Evolutionary conservation across 2,888 invertebrate genomes (phyloP), one percentile per base, ranked within the genome.

Genomic region (Ectropis crepuscularia): DNA sequence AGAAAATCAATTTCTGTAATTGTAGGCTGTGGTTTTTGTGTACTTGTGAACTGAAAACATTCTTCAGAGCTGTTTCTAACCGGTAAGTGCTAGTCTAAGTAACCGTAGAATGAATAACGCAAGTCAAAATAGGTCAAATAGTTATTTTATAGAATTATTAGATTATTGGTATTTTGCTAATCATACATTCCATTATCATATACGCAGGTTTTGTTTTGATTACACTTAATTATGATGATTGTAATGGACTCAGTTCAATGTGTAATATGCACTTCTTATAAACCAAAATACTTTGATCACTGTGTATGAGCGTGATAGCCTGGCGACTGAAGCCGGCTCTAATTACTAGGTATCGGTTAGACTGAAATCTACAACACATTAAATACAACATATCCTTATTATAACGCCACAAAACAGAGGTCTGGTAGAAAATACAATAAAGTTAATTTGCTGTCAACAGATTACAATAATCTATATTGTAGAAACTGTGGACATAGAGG

Each of bases 121-220:
- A 70, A 76, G 78, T 75, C 74, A 81, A 83, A 86, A 85, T 85
- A 84, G 85, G 83, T 77, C 73, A 74, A 80, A 79, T 81, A 76
- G 76, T 74, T 79, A 77, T 78, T 75, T 71, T 28, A 4, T 28
- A 28, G 73, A 75, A 79, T 77, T 80, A 80, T 74, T 77, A 72
- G 74, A 74, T 69, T 77, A 76, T 75, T 74, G 71, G 72, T 71
- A 68, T 74, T 73, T 75, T 76, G 68, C 72, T 73, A 74, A 76
- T 75, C 73, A 57, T 53, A 66, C 51, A 12, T 49, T 55, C 43
- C 37, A 28, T 53, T 54, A 49, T 38, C 2, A 38, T 51, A 57
- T 51, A 48, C 36, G 51, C 8, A 12, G 60, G 36, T 36, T 61
- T 57, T 69, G 64, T 71, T 71, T 68, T 63, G 61, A 60, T 64